Evolutionary conservation across 2,113 vertebrate genomes (phyloP), one percentile per base, ranked within the genome.

Genomic region (Epinephelus cyanopodus): DNA sequence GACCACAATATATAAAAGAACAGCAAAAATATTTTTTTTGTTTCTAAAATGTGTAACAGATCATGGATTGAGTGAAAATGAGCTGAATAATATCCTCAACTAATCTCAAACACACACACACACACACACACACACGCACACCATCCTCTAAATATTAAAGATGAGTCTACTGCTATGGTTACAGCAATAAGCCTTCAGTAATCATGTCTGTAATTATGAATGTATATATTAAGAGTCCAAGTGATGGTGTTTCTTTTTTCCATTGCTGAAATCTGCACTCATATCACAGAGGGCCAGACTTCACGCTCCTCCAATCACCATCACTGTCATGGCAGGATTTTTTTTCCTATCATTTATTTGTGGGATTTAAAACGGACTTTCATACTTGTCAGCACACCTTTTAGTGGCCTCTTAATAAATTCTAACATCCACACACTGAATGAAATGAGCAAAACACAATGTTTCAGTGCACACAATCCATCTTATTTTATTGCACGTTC

Each of bases 401-500:
- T 47, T 82, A 56, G 64, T 61, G 54, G 65, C 18, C 17, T 75
- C 87, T 77, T 81, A 66, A 79, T 74, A 69, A 75, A 73, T 60
- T 42, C 70, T 56, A 70, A 45, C 57, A 60, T 47, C 47, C 42
- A 29, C 37, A 45, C 29, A 4, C 29, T 19, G 25, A 71, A 69
- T 45, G 12, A 90, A 84, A 85, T 7, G 66, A 88, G 62, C 45
- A 64, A 84, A 87, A 90, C 65, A 48, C 57, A 60, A 61, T 33
- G 21, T 81, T 86, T 83, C 62, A 45, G 52, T 23, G 13, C 63
- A 50, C 54, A 68, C 73, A 52, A 83, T 77, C 58, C 57, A 72
- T 86, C 81, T 62, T 42, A 81, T 15, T 84, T 87, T 78, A 82
- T 64, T 53, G 58, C 84, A 74, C 78, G 56, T 74, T 88, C 73